Evolutionary conservation across 2,113 vertebrate genomes (phyloP), one percentile per base, ranked within the genome.

Genomic region (Cnemophilus loriae): DNA sequence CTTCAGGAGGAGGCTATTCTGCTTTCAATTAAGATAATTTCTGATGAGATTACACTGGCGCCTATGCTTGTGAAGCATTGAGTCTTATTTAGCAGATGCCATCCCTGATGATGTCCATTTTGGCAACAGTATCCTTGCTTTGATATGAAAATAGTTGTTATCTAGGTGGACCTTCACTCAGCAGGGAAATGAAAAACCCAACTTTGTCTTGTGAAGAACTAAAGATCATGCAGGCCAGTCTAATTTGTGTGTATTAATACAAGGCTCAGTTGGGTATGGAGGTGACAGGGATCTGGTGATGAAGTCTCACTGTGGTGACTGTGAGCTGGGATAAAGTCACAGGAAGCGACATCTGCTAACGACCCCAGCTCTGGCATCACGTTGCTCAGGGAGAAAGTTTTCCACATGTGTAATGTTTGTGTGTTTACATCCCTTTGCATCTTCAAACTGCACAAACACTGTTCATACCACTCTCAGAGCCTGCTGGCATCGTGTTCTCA

Each of bases 21-120:
- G 27, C 44, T 85, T 93, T 84, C 80, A 93, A 56, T 91, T 96
- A 96, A 90, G 52, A 75, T 93, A 90, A 84, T 95, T 95, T 84
- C 26, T 69, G 44, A 94, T 65, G 81, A 84, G 70, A 68, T 92
- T 93, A 91, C 49, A 24, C 28, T 61, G 84, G 46, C 1, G 5
- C 65, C 84, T 84, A 24, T 35, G 47, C 7, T 44, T 61, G 41
- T 39, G 56, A 82, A 84, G 37, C 16, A 76, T 68, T 87, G 56
- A 60, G n/a, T 32, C 24, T 81, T 92, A 75, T 57, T 91, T 71
- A 91, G 41, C 50, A 61, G 49, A 95, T 69, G n/a, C 14, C 23
- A 49, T 78, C 76, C 24, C 32, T 60, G 19, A 13, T 41, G 35
- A 59, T 74, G 71, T 70, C 59, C 64, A 32, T 88, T 86, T 80